Evolutionary conservation across 2,113 vertebrate species (phyloP), one percentile per base, ranked within the genome.

Genomic region (Sitta europaea): DNA sequence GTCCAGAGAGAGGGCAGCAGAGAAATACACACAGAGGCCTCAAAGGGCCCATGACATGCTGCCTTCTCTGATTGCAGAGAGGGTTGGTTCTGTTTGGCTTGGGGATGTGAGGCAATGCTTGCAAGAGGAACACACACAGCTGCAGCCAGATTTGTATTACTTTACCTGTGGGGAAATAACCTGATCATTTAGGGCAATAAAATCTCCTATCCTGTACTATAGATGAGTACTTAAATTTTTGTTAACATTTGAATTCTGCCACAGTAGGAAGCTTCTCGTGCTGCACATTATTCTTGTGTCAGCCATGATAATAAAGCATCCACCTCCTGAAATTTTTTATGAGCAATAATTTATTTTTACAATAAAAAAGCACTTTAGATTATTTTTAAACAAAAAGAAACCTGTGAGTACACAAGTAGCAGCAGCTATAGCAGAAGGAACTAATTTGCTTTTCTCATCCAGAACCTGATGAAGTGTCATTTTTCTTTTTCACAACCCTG

Each of bases 361-460:
- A 78, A 85, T 73, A 50, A 67, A 54, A 83, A 87, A n/a, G 9
- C 45, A 78, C 48, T 90, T 90, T 40, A 55, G 33, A 67, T 92
- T 94, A 67, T 84, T 87, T 95, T 94, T 65, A 87, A 95, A 81
- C 51, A 77, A 95, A 94, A 73, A 1, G 58, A 86, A 92, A 67
- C 38, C 38, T 66, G 27, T 54, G 58, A 81, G 53, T 54, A n/a
- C 50, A 74, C 6, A 5, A 88, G 42, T 31, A 82, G 50, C 61
- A 73, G 71, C 27, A 88, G 53, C 33, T 87, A 43, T 9, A 86
- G 55, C 55, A 92, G 81, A 93, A 86, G 33, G 71, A 90, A 28
- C 58, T 90, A 66, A 94, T 94, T 76, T 94, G 84, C 72, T 95
- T 95, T 91, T 68, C 78, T 88, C 81, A 79, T 79, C 38, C 66